Conservation (phyloP, 1,140 invertebrate species). For the Pogonognathellus flavescens region DNA sequence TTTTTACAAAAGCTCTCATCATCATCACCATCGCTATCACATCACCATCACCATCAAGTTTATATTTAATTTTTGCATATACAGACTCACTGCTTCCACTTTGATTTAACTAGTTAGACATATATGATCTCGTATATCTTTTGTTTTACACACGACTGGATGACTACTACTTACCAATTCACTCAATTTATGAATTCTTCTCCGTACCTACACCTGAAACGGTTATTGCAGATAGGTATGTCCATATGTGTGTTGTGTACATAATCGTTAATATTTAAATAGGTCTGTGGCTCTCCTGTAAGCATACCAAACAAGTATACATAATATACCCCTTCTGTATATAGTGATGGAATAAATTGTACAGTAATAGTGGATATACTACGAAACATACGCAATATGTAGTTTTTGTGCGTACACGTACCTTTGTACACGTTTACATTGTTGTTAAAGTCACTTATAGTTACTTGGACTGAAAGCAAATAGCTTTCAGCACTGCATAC, state of each 20-base stretch:
- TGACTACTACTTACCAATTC: conserved; percentile 2
- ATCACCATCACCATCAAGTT: conserved; percentile 26
- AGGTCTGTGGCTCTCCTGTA: no score
- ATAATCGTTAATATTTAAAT: background rate
- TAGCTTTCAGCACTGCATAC: conserved; percentile 26
- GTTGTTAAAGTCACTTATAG: no score
- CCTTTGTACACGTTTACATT: conserved; percentile 2
- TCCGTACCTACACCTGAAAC: no score
- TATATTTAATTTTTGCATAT: background rate
- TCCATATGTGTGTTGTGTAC: no score
- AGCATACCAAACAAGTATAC: no score
- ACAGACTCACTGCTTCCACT: background rate
- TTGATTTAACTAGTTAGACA: background rate
- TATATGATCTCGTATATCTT: conserved; percentile 11
- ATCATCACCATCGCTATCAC: conserved; percentile 38
- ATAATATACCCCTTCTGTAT: no score
- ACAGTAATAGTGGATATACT: no score
- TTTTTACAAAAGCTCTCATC: conserved; percentile 46
- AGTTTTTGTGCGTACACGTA: background rate
- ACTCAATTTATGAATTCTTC: background rate
- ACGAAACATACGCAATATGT: no score
- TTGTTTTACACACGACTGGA: background rate
- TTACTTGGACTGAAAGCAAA: background rate
- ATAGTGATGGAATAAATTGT: no score
- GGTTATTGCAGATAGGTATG: no score